Percentiles rank a stretch among this genome's conserved stretches.
These are phyloP conservation scores for Spheniscus humboldti DNA, from an alignment of 2,797 vertebrate species.

Conservation along the genomic window DNA sequence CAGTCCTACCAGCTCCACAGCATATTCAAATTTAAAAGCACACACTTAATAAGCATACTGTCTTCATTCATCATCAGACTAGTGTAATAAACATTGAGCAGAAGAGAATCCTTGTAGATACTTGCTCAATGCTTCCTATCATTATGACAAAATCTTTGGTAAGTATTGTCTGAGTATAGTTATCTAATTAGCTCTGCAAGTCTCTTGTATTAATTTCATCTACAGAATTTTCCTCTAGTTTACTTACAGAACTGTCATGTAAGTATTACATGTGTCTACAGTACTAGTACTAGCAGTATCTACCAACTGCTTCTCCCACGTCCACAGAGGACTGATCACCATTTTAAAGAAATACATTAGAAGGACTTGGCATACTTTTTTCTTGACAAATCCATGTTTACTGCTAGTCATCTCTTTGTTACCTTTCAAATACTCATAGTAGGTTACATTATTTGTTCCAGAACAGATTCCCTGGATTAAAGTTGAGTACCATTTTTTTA, in stretches of 20 bases:
- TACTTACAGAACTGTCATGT: not conserved
- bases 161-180: not conserved
- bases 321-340: not conserved
- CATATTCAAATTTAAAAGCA: not conserved
- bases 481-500: not conserved
- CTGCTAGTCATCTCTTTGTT: not conserved
- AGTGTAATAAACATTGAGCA: not conserved
- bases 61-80: not conserved
- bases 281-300: not conserved
- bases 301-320: not conserved
- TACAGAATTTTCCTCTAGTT: not conserved
- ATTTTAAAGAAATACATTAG: not conserved
- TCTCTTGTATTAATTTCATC: not conserved
- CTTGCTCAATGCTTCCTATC: not conserved
- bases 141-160: not conserved
- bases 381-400: not conserved
- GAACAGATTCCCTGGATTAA: not conserved
- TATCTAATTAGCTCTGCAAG: not conserved
- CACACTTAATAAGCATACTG: not conserved
- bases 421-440: not conserved
- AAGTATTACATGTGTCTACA: not conserved
- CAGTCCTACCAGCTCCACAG: not conserved
- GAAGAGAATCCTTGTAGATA: not conserved
- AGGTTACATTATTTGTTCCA: not conserved
- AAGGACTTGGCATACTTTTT: not conserved